Percentiles rank a stretch among this genome's conserved stretches.
Evolutionary conservation across 2,113 vertebrate species (phyloP).

Genomic region (Podiceps cristatus): DNA sequence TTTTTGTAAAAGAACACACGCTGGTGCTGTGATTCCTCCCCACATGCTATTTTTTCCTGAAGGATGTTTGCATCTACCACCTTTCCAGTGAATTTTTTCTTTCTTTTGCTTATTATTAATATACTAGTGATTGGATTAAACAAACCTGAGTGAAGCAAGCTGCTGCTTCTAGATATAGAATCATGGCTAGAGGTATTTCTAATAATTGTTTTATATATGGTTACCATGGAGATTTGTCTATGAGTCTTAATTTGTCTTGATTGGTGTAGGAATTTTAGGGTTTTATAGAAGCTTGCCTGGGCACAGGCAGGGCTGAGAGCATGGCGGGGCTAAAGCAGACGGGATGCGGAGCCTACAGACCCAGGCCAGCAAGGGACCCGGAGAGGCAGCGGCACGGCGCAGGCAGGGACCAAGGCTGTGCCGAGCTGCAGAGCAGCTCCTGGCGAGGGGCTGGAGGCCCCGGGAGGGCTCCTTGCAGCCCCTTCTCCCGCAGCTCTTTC

Average conservation of each 20-base stretch:
- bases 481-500: neutral
- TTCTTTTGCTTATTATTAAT: neutral
- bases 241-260: neutral
- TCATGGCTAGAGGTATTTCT: neutral
- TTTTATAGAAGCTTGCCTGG: neutral
- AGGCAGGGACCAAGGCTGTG: neutral
- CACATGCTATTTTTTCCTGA: neutral
- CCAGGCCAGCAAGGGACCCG: fast-evolving
- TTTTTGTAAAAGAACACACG: neutral
- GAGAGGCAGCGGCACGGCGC: fast-evolving
- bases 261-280: neutral
- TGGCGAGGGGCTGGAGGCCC: fast-evolving
- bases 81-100: neutral
- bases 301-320: neutral
- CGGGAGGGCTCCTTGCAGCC: neutral
- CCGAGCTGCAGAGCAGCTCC: neutral
- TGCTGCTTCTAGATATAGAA: conserved; percentile 8
- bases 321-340: neutral
- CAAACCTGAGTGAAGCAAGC: neutral
- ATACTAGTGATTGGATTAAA: neutral
- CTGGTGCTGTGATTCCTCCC: neutral
- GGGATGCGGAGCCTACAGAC: neutral
- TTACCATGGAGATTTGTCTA: neutral
- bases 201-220: neutral
- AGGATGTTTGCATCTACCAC: neutral